Conservation (phyloP, 1,140 invertebrate species). For the Neuroterus valhalla region DNA sequence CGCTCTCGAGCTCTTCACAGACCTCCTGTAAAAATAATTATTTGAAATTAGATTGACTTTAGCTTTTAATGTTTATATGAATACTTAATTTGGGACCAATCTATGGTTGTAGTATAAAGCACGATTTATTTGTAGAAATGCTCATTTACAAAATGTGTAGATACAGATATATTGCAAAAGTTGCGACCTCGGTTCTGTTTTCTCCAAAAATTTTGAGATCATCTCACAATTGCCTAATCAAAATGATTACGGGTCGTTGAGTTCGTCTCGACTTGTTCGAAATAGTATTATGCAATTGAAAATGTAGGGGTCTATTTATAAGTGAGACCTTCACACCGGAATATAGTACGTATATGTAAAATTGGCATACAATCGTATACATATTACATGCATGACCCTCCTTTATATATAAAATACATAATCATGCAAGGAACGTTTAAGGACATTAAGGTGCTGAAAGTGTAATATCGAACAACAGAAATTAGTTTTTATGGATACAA, state of each 20-base stretch:
- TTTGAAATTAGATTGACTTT: too few relatives aligned
- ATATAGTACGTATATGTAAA: neutral
- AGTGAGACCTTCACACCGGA: constrained; percentile 21
- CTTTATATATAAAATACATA: neutral
- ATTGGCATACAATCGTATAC: constrained; percentile 9
- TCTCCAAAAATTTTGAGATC: neutral
- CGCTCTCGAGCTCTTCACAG: constrained; percentile 30
- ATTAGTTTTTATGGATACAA: too few relatives aligned
- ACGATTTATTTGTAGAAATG: too few relatives aligned
- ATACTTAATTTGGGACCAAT: too few relatives aligned
- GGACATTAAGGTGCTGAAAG: too few relatives aligned
- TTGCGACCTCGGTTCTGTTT: neutral
- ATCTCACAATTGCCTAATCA: constrained; percentile 9
- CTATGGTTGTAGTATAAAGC: too few relatives aligned
- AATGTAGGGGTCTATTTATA: constrained; percentile 20
- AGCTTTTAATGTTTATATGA: too few relatives aligned
- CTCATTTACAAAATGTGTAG: neutral
- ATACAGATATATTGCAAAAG: neutral
- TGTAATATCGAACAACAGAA: too few relatives aligned
- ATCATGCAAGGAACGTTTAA: neutral
- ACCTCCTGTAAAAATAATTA: constrained; percentile 35
- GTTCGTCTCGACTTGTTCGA: constrained; percentile 17
- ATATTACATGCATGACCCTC: neutral
- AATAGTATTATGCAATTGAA: constrained; percentile 21
- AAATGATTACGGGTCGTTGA: constrained; percentile 13